A percentile compares a stretch with the other conserved stretches of the same genome.
Conservation (phyloP, 2,797 vertebrate genomes). For the Poecilia picta region DNA sequence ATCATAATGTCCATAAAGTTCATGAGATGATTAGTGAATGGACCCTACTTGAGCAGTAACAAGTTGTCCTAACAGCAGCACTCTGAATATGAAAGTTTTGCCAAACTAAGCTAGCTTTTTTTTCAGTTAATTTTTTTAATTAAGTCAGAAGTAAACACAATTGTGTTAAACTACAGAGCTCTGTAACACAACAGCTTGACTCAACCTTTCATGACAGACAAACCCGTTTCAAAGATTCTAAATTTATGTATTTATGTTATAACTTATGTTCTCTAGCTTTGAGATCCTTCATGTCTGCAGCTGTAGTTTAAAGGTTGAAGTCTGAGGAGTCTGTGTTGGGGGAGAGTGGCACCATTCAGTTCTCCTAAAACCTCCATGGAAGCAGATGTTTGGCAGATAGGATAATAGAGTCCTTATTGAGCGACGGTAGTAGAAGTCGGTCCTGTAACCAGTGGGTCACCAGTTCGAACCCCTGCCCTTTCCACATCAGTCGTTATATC, state of each 20-base stretch:
- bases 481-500: too few species aligned
- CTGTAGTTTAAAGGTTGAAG: too few species aligned
- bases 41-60: background rate
- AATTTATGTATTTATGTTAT: background rate
- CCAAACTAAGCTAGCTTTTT: background rate
- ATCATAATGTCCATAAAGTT: conserved; percentile 5
- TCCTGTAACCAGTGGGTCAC: too few species aligned
- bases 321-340: too few species aligned
- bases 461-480: too few species aligned
- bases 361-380: too few species aligned
- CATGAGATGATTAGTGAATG: background rate
- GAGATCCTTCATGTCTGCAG: too few species aligned
- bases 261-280: too few species aligned
- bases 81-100: background rate
- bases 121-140: background rate
- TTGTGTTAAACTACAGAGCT: background rate
- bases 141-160: background rate
- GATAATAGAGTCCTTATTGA: too few species aligned
- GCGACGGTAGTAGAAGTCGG: too few species aligned
- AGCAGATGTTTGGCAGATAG: too few species aligned
- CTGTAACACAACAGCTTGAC: background rate
- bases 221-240: background rate
- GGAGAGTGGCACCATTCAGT: too few species aligned
- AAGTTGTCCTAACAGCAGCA: background rate
- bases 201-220: background rate